Percentiles rank a stretch among this genome's conserved stretches.
These are phyloP conservation scores for Gymnobelideus leadbeateri DNA, from an alignment of 2,113 vertebrate genomes.

Conservation along the genomic window DNA sequence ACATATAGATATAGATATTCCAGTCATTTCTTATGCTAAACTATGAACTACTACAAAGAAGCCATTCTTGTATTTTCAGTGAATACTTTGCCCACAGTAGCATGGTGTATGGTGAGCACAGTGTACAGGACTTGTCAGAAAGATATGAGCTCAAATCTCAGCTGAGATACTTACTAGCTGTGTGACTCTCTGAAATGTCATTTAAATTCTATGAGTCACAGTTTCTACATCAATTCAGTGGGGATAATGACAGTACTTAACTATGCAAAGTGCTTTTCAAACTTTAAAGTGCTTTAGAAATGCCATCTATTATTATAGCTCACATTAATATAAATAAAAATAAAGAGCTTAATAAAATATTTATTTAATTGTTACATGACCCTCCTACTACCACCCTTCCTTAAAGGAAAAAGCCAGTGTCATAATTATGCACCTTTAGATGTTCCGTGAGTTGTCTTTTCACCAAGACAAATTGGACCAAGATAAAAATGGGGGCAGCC, in stretches of 20 bases:
- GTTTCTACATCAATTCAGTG: background rate
- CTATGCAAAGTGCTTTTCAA: background rate
- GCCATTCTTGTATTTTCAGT: background rate
- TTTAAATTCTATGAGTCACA: background rate
- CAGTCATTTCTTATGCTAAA: background rate
- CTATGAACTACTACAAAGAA: background rate
- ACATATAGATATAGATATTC: background rate
- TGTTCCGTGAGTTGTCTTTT: slow-evolving; percentile 25
- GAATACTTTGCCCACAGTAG: background rate
- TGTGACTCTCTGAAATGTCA: background rate
- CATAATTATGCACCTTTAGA: background rate
- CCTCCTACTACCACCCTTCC: background rate
- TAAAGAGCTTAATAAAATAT: background rate
- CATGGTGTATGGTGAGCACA: background rate
- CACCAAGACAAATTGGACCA: background rate
- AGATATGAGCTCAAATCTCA: background rate
- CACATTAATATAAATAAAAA: background rate
- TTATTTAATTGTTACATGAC: background rate
- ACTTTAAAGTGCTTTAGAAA: background rate
- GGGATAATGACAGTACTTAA: background rate
- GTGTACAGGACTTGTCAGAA: background rate
- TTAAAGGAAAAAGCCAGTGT: slow-evolving; percentile 10
- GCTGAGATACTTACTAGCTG: background rate
- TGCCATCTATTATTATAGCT: background rate
- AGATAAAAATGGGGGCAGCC: background rate